Base-by-base conservation (phyloP, 2,797 vertebrate genomes). In the Pseudochaenichthys georgianus region DNA sequence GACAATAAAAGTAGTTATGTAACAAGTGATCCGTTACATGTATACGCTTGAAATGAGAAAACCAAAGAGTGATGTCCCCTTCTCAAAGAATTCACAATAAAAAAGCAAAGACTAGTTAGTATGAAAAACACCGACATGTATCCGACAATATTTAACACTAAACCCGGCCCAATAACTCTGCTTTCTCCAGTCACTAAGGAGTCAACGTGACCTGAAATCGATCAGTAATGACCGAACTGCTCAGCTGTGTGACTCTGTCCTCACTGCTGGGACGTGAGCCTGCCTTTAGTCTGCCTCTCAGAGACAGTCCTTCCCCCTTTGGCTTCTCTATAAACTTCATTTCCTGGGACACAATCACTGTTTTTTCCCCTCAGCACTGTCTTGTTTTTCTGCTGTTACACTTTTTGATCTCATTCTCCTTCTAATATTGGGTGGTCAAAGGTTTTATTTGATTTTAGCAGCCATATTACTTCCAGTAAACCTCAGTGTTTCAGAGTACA, bases 221-320 rank as follows among this genome's bases (percentile, higher is more conserved):
- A 31, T 53, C 34, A 13, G 67, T 54, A 78, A 80, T 79, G 77
- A 13, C 81, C 68, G 65, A 89, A 89, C 86, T 67, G 17, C 10
- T 83, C 52, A 53, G 51, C 86, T 83, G 65, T 57, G 58, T 84
- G 80, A 80, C 83, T 87, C 83, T 77, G 81, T 60, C 83, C 87
- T 94, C 90, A 88, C 93, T 93, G 91, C 94, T 95, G 95, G 95
- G 96, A 96, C 94, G 95, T 95, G 93, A 96, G 95, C 93, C 95
- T 96, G 95, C 96, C 96, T 97, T 97, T 97, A 96, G 89, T 89
- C 95, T 92, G 60, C 77, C 73, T 77, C 76, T 73, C 64, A 52
- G 73, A 77, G 76, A 86, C 69, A 64, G 73, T 65, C 62, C 59
- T 73, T n/a, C 53, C 28, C 72, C 4, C 46, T 41, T 42, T 50